phyloP scores from a whole-genome alignment of 2,797 vertebrate genomes.

The Cyclopterus lumpus region DNA sequence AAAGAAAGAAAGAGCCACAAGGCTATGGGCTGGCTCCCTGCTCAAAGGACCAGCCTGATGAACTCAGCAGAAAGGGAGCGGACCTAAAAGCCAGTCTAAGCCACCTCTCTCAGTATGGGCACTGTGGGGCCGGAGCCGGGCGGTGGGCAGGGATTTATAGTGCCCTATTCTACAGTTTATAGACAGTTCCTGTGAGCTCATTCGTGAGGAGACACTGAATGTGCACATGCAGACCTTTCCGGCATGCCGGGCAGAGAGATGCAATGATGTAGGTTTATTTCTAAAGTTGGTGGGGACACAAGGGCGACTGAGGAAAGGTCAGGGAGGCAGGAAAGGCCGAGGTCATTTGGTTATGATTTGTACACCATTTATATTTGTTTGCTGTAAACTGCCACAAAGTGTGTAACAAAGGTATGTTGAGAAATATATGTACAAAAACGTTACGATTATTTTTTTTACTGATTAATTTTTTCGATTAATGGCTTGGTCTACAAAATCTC shows the following conservation, averaged over 20 bases:
- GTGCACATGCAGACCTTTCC: constrained; percentile 36
- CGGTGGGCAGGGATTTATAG: constrained; percentile 61
- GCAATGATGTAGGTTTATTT: constrained; percentile 25
- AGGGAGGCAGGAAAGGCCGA: background rate
- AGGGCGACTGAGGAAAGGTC: background rate
- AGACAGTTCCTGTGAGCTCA: constrained; percentile 70
- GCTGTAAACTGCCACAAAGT: background rate
- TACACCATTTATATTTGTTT: constrained; percentile 1
- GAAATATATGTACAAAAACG: background rate
- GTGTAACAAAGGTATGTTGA: background rate
- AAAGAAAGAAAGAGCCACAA: constrained; percentile 80
- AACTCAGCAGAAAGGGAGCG: constrained; percentile 87
- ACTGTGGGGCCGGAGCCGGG: constrained; percentile 63
- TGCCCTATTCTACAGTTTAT: constrained; percentile 53
- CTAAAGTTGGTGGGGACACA: constrained; percentile 10
- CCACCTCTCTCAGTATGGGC: constrained; percentile 66
- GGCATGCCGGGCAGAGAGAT: constrained; percentile 12
- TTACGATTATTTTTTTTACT: background rate
- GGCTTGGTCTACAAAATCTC: background rate
- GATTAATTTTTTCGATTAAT: background rate
- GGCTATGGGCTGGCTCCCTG: constrained; percentile 79
- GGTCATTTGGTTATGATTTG: background rate
- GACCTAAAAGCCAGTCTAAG: constrained; percentile 79
- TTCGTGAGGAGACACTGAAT: constrained; percentile 44
- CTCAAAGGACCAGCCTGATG: constrained; percentile 84